Evolutionary conservation across 2,113 vertebrate species (phyloP), one percentile per base, ranked within the genome.

Genomic region (Oreochromis niloticus): DNA sequence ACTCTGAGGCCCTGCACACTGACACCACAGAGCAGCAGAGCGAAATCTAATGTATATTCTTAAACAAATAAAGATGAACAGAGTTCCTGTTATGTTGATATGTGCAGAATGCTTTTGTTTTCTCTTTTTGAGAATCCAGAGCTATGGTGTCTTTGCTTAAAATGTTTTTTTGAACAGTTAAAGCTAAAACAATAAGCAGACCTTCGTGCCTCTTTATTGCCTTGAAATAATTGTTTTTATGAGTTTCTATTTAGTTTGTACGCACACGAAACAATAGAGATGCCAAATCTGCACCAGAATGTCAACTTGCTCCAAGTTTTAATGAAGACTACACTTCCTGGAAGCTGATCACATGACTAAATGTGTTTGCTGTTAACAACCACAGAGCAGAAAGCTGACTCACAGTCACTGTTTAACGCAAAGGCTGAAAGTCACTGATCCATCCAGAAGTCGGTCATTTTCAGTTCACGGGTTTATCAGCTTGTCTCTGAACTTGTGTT

Each of bases 391-490:
- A 80, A 22, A n/a, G 30, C 52, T 48, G 54, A 86, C 32, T 91
- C 87, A 66, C 55, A 39, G 71, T 91, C 16, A 7, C 10, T 17
- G 24, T 41, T 82, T 52, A 57, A 81, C 46, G 41, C 4, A 56
- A 84, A 57, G 52, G 43, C 32, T 80, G 34, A 55, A 34, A 50
- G 36, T 81, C 22, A 27, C 34, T 9, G 16, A 68, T 13, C 24
- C 6, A 14, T 75, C 54, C 55, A 71, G 71, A 24, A 7, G 34
- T 85, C 39, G 14, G 27, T 79, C 5, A 2, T 22, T 30, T 48
- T 52, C 12, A 6, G 90, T 91, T 66, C 80, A 82, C 78, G 80
- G 63, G 80, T 89, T 92, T 2, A 81, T 91, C 56, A 66, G 14
- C 27, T 24, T 66, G 12, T 27, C 4, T n/a, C 5, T 19, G 41